A percentile compares a stretch with the other conserved stretches of the same genome.
These are phyloP conservation scores for Scaptomyza hsui DNA, from an alignment of 1,140 invertebrate species.

Conservation along the genomic window DNA sequence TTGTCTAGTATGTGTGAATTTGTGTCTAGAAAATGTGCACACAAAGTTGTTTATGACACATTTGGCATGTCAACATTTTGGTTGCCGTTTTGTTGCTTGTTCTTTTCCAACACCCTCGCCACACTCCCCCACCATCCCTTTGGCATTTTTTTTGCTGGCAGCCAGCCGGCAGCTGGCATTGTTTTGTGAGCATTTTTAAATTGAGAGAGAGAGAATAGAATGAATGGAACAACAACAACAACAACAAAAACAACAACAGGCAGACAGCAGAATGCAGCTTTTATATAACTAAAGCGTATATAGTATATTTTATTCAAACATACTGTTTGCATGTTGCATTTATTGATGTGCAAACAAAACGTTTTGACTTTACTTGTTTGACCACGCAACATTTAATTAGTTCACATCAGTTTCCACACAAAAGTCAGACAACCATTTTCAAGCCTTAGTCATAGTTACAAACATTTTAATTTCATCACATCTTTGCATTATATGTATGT, in stretches of 20 bases:
- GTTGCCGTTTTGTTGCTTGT: slow-evolving; percentile 24
- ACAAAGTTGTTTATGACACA: slow-evolving; percentile 53
- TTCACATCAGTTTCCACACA: slow-evolving; percentile 15
- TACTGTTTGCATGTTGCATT: slow-evolving; percentile 41
- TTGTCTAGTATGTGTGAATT: background rate
- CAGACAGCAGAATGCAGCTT: background rate
- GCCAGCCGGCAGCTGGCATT: slow-evolving; percentile 26
- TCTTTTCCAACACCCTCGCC: background rate
- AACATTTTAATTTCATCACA: too few relatives aligned
- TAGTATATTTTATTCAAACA: slow-evolving; percentile 32
- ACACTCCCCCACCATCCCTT: too few relatives aligned
- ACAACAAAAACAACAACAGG: too few relatives aligned
- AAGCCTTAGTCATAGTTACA: too few relatives aligned
- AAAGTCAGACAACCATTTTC: slow-evolving; percentile 8
- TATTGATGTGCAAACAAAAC: slow-evolving; percentile 38
- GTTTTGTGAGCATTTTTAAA: slow-evolving; percentile 34
- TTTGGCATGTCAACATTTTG: slow-evolving; percentile 54
- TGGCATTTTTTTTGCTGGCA: background rate
- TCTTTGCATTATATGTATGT: too few relatives aligned
- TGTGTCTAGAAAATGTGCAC: slow-evolving; percentile 25
- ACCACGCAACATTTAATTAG: slow-evolving; percentile 28
- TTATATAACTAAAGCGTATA: slow-evolving; percentile 26
- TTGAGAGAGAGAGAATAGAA: slow-evolving; percentile 24
- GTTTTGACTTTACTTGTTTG: slow-evolving; percentile 39
- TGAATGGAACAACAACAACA: too few relatives aligned